Base-by-base conservation (phyloP, 2,113 vertebrate species). In the Myotis lucifugus region DNA sequence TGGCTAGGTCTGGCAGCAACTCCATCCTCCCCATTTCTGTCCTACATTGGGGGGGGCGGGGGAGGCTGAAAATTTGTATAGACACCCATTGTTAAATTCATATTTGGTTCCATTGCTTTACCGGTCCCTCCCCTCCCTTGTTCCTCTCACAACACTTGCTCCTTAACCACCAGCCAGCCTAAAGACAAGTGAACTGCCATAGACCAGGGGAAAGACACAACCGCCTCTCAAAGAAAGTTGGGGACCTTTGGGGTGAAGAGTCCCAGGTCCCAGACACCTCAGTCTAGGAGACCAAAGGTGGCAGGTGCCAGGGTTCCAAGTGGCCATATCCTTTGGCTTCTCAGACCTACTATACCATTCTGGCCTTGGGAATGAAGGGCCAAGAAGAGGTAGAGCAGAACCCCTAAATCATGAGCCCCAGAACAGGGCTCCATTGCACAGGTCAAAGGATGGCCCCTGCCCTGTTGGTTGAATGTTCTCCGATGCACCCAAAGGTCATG, bases 81-180 rank as follows among this genome's bases (percentile, higher is more conserved):
- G 2, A n/a, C 11, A 4, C 17, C 37, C 9, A 5, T 14, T 5
- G 18, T 18, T 8, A 64, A 73, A 29, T 37, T 21, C 42, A 67
- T 8, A 0, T 29, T 11, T 13, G 2, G 5, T 52, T 70, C 42
- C 50, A 56, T 11, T 54, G 54, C 69, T 56, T 56, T 83, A 69
- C 32, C 2, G 2, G 48, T 29, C 15, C 27, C 37, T 17, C 18
- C 25, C 10, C 8, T 40, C 4, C 6, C 3, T 32, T 0, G 0
- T 18, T 40, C 27, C 23, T 77, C 48, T 19, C 27, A 29, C 3
- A 46, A 1, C 15, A n/a, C 2, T 2, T 32, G 3, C 50, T 77
- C 27, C 27, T 42, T 61, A 8, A 46, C 17, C 48, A 69, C 0
- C 76, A 73, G 3, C 40, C 18, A 86, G 10, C n/a, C 82, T n/a